Percentiles rank a stretch among this genome's conserved stretches.
Conservation (phyloP, 2,113 vertebrate species). For the Myodes glareolus region DNA sequence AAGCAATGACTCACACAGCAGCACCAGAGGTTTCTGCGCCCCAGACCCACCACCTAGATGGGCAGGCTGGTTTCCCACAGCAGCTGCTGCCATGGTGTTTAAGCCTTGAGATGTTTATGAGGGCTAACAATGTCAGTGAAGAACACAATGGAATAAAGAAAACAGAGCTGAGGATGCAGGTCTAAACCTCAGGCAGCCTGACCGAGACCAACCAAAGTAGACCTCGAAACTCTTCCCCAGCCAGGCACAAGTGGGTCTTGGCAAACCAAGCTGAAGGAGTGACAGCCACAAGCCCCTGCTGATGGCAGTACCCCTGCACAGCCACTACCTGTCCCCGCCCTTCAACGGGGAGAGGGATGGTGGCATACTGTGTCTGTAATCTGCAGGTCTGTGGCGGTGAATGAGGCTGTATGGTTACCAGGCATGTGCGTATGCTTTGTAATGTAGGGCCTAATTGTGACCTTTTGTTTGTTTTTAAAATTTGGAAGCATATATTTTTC, state of each 20-base stretch:
- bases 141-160: background rate
- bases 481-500: background rate
- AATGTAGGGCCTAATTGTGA: background rate
- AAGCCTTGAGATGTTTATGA: background rate
- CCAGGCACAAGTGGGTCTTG: background rate
- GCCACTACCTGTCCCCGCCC: fast-evolving
- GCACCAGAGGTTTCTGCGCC: background rate
- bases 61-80: background rate
- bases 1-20: background rate
- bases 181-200: no score
- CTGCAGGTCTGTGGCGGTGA: background rate
- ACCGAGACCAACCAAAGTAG: no score
- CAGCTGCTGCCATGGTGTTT: background rate
- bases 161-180: background rate
- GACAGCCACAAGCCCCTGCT: background rate
- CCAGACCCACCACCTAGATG: background rate
- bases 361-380: background rate
- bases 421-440: background rate
- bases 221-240: background rate
- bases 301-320: background rate
- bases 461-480: background rate
- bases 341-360: background rate
- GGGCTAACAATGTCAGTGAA: background rate
- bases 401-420: background rate
- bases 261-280: background rate